Base-by-base conservation (phyloP, 1,140 invertebrate genomes). In the Musca vetustissima region DNA sequence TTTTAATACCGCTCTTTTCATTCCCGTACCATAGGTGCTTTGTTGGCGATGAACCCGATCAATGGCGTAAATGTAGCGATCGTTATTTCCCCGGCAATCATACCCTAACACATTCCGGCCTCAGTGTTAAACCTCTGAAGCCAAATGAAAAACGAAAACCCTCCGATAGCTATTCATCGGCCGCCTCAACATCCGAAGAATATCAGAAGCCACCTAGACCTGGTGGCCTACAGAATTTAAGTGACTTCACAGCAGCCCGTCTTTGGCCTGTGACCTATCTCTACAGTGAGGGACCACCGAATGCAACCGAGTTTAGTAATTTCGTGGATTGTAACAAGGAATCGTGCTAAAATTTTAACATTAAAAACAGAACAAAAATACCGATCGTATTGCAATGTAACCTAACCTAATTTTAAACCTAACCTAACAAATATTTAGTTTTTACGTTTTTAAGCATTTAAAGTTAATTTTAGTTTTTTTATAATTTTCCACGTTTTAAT, bases 31-130 rank as follows among this genome's bases (percentile, higher is more conserved):
- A n/a, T n/a, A 92, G 91, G 91, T 93, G 92, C 76, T 91, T 91
- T 79, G 92, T 94, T 4, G 92, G 92, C 53, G 85, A 87, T 11
- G 83, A 83, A 1, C 81, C 85, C 11, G 90, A 92, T 49, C 92
- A 93, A 83, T 93, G 92, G 92, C 84, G 92, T 22, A 92, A 92
- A 21, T 94, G 92, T 76, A 93, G 89, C 74, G 92, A 93, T 70
- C 87, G 88, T 36, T 93, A 93, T 76, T 92, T 87, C 74, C 91
- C 92, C 0, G 69, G 78, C 71, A 66, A 75, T 75, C 14, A 75
- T 73, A 67, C 68, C 67, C 19, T 74, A 70, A 28, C 74, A 4
- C 75, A 76, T 72, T 57, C 70, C 1, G 73, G 75, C 50, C 36
- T 81, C 49, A 70, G 72, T 14, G 70, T 73, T 76, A 76, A 71